Evolutionary conservation across 2,797 vertebrate genomes (phyloP).

Genomic region (Spinibarbus caldwelli): DNA sequence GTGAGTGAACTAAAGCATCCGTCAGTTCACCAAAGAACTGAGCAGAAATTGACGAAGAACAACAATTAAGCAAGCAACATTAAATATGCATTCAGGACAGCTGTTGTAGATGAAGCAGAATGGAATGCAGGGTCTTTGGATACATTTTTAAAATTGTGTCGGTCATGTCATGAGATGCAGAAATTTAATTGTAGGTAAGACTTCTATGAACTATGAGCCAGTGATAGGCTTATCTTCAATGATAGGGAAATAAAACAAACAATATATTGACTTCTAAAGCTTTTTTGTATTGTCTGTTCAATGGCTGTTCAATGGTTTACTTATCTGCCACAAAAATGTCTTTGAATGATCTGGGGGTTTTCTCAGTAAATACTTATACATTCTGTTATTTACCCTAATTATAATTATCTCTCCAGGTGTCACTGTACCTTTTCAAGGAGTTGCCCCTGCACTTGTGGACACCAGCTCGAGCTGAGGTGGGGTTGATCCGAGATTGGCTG

Average conservation of each 20-base stretch:
- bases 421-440: slow-evolving; percentile 96
- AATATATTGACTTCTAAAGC: not conserved
- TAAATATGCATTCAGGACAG: not conserved
- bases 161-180: not conserved
- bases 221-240: not conserved
- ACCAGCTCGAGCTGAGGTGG: slow-evolving; percentile 82
- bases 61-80: not conserved
- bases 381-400: not conserved
- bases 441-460: slow-evolving; percentile 90
- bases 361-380: not conserved
- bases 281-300: not conserved
- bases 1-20: slow-evolving; percentile 71
- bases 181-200: not conserved
- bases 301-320: not conserved
- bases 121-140: not conserved
- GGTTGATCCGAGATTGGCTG: slow-evolving; percentile 89
- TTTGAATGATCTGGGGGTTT: not conserved
- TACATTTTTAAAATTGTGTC: not conserved
- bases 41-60: not conserved
- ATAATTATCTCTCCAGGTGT: slow-evolving; percentile 79
- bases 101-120: not conserved
- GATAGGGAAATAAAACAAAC: not conserved
- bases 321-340: not conserved
- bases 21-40: not conserved
- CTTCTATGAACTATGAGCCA: not conserved